Percentiles rank a stretch among this genome's conserved stretches.
Conservation (phyloP, 2,797 vertebrate genomes). For the Sparidentex hasta region DNA sequence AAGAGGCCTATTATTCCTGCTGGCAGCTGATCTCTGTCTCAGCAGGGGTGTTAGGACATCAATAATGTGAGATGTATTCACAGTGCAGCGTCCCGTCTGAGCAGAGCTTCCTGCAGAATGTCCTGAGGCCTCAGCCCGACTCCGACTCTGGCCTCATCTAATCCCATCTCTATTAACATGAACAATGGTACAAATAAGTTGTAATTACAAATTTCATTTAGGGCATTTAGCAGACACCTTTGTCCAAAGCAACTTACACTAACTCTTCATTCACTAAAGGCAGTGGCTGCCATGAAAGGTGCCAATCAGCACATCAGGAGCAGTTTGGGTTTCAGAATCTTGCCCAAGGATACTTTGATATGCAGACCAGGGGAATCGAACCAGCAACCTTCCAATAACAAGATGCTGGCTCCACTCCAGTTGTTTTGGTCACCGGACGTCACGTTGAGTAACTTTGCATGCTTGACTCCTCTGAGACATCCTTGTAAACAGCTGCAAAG, state of each 20-base stretch:
- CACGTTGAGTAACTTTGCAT: background rate
- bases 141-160: background rate
- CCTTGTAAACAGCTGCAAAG: background rate
- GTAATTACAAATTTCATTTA: background rate
- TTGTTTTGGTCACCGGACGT: background rate
- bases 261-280: too few species aligned
- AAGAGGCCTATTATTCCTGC: conserved; percentile 43
- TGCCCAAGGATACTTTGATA: too few species aligned
- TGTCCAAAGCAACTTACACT: too few species aligned
- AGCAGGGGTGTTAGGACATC: conserved; percentile 36
- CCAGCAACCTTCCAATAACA: too few species aligned
- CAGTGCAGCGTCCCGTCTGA: conserved; percentile 3
- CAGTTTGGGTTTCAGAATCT: too few species aligned
- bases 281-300: too few species aligned
- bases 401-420: background rate
- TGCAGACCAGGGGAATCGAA: too few species aligned
- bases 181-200: background rate
- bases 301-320: too few species aligned
- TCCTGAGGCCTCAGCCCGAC: conserved; percentile 1
- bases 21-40: conserved; percentile 48
- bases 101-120: conserved; percentile 6
- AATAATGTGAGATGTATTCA: conserved; percentile 36
- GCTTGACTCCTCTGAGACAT: background rate
- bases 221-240: too few species aligned
- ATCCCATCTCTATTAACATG: background rate